Evolutionary conservation across 2,113 vertebrate species (phyloP), one percentile per base, ranked within the genome.

Genomic region (Solea senegalensis): DNA sequence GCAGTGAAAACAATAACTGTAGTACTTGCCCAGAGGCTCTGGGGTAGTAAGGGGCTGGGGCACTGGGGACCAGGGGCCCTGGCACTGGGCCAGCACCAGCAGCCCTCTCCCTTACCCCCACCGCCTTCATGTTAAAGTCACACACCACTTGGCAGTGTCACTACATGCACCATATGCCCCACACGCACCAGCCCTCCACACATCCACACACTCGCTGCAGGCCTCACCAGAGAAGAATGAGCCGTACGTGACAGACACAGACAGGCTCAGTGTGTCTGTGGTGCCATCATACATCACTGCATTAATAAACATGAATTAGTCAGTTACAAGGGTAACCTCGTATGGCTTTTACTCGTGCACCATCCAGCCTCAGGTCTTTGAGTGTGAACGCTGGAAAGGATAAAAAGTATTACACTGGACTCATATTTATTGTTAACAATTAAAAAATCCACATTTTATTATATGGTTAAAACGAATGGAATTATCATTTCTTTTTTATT

Each of bases 1-100:
- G 86, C 90, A 91, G 89, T 80, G 90, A 93, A 94, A 95, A 95
- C 93, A 94, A 93, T 93, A 92, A 93, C 91, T 86, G 89, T 84
- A 86, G 86, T 84, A 88, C 83, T 91, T 91, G 90, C 92, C 92
- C 86, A 65, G 89, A 86, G 93, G 93, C 88, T 84, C 85, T 55
- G 67, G 62, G 76, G 86, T 78, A 74, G 75, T 45, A 62, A 77
- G 69, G 65, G 76, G 82, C 71, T 73, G 69, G 75, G 86, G 76
- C 84, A 72, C 80, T 58, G 84, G 91, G 90, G 91, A 87, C 88
- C 55, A 44, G 50, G 82, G 78, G 83, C 68, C 85, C 84, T 94
- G 94, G 94, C 94, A 90, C 48, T 0, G 52, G 78, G 90, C 93
- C 93, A 93, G 60, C 69, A 59, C 68, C 85, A 91, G 91, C 89